phyloP scores from a whole-genome alignment of 2,797 vertebrate genomes.

The Chaetodon trifasciatus region DNA sequence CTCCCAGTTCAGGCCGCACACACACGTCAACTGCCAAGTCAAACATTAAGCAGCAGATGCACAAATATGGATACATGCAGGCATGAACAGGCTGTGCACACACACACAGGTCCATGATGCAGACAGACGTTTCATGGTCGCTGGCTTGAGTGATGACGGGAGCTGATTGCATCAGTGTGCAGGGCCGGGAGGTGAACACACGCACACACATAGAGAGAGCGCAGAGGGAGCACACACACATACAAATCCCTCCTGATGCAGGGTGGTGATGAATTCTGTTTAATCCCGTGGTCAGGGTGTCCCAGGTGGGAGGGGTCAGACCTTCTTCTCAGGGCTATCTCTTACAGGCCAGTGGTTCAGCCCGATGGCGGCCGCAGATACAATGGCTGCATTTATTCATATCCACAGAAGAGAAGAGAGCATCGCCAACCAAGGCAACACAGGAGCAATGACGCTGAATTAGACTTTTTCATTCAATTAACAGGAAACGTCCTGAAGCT shows the following conservation, averaged over 20 bases:
- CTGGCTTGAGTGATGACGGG: conserved; percentile 70
- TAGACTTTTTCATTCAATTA: neutral
- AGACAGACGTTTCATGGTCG: conserved; percentile 64
- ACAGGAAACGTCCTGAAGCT: neutral
- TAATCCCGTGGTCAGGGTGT: conserved; percentile 60
- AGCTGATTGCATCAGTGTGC: conserved; percentile 65
- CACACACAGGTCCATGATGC: conserved; percentile 11
- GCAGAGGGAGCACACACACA: conserved; percentile 13
- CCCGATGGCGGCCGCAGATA: conserved; percentile 42
- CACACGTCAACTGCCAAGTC: neutral
- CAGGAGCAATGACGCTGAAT: neutral
- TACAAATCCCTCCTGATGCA: conserved; percentile 45
- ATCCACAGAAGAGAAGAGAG: conserved; percentile 26
- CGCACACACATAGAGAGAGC: conserved; percentile 9
- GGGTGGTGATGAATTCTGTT: conserved; percentile 67
- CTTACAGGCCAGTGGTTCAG: conserved; percentile 72
- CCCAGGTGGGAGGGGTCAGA: conserved; percentile 71
- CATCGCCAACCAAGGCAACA: neutral
- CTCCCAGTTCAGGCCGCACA: conserved; percentile 31
- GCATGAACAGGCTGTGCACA: conserved; percentile 12
- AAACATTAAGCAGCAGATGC: neutral
- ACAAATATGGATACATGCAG: conserved; percentile 3
- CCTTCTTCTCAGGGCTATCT: conserved; percentile 82
- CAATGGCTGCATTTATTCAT: conserved; percentile 69
- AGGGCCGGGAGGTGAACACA: conserved; percentile 44